A percentile compares a stretch with the other conserved stretches of the same genome.
phyloP scores from a whole-genome alignment of 1,140 invertebrate genomes.

The Lethrus apterus region DNA sequence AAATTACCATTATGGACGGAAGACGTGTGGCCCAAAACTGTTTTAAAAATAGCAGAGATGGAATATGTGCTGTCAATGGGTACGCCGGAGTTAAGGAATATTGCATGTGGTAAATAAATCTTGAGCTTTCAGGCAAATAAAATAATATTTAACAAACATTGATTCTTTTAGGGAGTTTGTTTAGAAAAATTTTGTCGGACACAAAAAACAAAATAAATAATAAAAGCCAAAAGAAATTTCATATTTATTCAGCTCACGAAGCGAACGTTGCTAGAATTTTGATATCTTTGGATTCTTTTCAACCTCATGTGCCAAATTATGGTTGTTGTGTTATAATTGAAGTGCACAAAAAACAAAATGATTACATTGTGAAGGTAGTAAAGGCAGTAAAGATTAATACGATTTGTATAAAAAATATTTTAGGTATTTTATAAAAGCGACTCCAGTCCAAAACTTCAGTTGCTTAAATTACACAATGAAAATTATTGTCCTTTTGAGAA shows the following conservation, averaged over 20 bases:
- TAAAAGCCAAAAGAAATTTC: constrained; percentile 47
- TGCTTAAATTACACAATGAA: no score
- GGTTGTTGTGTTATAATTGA: constrained; percentile 40
- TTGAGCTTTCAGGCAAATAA: no score
- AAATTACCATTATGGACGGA: not conserved
- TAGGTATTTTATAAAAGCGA: no score
- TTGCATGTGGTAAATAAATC: not conserved
- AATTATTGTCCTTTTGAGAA: no score
- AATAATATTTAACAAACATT: no score
- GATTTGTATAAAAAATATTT: no score
- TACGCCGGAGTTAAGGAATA: not conserved
- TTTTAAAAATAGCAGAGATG: not conserved
- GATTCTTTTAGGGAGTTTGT: not conserved
- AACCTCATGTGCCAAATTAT: constrained; percentile 52
- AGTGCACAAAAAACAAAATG: constrained; percentile 26
- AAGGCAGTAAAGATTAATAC: no score
- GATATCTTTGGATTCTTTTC: constrained; percentile 57
- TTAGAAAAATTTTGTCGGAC: not conserved
- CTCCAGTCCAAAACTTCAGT: no score
- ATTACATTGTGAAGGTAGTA: no score
- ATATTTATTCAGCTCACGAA: constrained; percentile 65
- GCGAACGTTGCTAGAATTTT: constrained; percentile 61
- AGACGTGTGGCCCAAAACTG: not conserved
- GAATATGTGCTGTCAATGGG: not conserved
- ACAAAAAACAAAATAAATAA: constrained; percentile 5